These are phyloP conservation scores for Remorina albescens DNA, from an alignment of 2,797 vertebrate genomes.

Conservation along the genomic window DNA sequence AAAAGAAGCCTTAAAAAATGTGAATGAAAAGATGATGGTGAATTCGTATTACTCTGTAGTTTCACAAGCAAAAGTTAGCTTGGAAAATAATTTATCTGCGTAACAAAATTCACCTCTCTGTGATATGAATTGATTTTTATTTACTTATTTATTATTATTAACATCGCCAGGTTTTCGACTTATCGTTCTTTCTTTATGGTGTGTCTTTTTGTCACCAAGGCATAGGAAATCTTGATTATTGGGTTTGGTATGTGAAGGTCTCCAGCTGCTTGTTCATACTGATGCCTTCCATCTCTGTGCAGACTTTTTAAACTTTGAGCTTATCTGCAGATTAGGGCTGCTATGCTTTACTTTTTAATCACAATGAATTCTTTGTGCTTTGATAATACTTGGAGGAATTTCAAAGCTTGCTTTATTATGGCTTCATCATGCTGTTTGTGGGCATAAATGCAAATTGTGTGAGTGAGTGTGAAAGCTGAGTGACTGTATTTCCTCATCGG, in stretches of 20 bases:
- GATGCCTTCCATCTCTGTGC: slow-evolving; percentile 25
- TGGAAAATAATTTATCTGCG: neutral
- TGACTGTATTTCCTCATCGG: slow-evolving; percentile 17
- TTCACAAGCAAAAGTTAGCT: neutral
- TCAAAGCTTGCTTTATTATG: slow-evolving; percentile 17
- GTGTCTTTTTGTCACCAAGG: neutral
- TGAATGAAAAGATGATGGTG: neutral
- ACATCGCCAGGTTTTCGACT: neutral
- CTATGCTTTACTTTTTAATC: slow-evolving; percentile 53
- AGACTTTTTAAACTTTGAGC: slow-evolving; percentile 30
- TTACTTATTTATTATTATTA: neutral
- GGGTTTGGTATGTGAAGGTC: slow-evolving; percentile 1
- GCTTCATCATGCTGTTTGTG: neutral
- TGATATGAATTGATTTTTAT: no score
- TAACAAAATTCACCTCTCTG: no score
- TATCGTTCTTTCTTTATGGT: neutral
- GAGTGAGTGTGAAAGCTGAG: neutral
- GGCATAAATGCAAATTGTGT: neutral
- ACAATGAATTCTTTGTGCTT: slow-evolving; percentile 40
- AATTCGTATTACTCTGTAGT: neutral
- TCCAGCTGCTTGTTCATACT: slow-evolving; percentile 20
- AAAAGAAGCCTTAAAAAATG: no score
- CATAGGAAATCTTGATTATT: neutral
- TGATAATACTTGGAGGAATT: slow-evolving; percentile 23
- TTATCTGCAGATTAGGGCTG: slow-evolving; percentile 59